These are phyloP conservation scores for Hypomesus transpacificus DNA, from an alignment of 2,113 vertebrate genomes.

Conservation along the genomic window DNA sequence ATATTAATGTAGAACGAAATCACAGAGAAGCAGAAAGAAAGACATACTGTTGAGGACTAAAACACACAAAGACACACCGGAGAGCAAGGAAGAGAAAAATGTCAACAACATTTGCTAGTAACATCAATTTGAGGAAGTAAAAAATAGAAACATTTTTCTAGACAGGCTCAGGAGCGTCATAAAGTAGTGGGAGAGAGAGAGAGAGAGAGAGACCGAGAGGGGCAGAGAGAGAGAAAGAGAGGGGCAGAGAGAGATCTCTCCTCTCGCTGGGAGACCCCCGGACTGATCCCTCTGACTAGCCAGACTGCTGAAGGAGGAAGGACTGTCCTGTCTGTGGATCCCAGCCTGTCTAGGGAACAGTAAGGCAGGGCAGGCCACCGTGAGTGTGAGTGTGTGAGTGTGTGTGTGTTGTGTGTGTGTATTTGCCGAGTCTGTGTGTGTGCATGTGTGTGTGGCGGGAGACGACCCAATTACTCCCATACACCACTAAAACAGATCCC, in stretches of 20 bases:
- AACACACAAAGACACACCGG: neutral
- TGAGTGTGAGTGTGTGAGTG: constrained; percentile 33
- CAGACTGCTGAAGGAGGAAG: constrained; percentile 56
- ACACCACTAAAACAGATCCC: constrained; percentile 57
- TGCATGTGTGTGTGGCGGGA: constrained; percentile 11
- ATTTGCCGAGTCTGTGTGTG: neutral
- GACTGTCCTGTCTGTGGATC: constrained; percentile 66
- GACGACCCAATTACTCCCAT: constrained; percentile 58
- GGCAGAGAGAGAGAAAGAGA: constrained; percentile 20
- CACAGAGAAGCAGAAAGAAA: constrained; percentile 17
- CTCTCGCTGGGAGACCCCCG: constrained; percentile 52
- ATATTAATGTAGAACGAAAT: constrained; percentile 3
- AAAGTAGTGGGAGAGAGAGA: constrained; percentile 41
- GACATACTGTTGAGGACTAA: constrained; percentile 5
- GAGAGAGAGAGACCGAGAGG: constrained; percentile 22
- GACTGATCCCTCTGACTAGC: constrained; percentile 65
- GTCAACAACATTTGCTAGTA: constrained; percentile 61
- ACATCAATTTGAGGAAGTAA: constrained; percentile 40
- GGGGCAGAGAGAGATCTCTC: constrained; percentile 7
- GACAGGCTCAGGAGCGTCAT: constrained; percentile 55
- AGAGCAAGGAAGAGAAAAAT: constrained; percentile 16
- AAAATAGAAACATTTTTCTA: constrained; percentile 46
- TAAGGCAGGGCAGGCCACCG: constrained; percentile 64
- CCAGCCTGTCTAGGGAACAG: constrained; percentile 61
- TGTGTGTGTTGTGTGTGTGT: constrained; percentile 27